phyloP scores from a whole-genome alignment of 2,113 vertebrate species.

The Crotalus horridus region DNA sequence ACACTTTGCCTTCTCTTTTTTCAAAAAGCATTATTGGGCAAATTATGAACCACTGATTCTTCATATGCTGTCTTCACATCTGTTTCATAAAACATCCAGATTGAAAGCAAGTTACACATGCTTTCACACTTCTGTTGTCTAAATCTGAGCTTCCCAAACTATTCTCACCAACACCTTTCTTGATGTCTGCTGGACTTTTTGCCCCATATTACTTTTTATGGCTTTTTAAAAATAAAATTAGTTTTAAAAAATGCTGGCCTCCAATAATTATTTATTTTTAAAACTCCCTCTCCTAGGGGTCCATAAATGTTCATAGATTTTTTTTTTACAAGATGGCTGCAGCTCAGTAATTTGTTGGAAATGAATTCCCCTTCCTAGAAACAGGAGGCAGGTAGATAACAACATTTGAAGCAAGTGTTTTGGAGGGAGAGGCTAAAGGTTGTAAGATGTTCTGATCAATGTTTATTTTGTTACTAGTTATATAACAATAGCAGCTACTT shows the following conservation, averaged over 20 bases:
- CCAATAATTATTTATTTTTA: background rate
- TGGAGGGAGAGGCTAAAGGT: background rate
- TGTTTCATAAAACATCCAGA: background rate
- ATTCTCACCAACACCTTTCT: background rate
- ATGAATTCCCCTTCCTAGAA: background rate
- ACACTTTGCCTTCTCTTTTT: background rate
- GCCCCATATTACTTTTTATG: background rate
- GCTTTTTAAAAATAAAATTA: background rate
- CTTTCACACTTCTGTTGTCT: background rate
- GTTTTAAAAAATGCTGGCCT: background rate
- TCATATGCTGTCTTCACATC: background rate
- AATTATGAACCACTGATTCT: background rate
- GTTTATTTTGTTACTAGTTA: background rate
- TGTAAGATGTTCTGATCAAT: background rate
- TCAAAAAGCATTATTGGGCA: background rate
- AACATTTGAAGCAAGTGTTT: background rate
- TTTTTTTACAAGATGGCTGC: background rate
- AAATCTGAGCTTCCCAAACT: background rate
- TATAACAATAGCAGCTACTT: background rate
- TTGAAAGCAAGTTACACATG: background rate
- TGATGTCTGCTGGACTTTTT: background rate
- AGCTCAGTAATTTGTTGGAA: background rate
- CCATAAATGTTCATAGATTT: background rate
- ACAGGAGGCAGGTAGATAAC: background rate
- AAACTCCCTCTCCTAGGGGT: background rate